Percentiles rank a stretch among this genome's conserved stretches.
These are phyloP conservation scores for Acleris emargana DNA, from an alignment of 2,888 invertebrate species.

Conservation along the genomic window DNA sequence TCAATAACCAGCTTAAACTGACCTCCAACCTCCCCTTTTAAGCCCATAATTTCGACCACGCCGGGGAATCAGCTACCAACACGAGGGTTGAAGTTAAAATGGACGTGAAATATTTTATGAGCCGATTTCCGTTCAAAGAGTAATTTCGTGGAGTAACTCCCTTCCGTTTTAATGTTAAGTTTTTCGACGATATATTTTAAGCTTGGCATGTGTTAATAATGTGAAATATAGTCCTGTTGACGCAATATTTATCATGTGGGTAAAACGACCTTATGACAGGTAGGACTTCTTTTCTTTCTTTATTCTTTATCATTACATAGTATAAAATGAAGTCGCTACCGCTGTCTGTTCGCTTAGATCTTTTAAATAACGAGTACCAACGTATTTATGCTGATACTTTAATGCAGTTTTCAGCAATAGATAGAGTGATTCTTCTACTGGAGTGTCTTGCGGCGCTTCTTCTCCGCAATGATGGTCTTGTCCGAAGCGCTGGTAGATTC, in stretches of 20 bases:
- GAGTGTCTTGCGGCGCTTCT: too few relatives aligned
- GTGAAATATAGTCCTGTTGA: constrained; percentile 22
- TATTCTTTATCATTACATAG: too few relatives aligned
- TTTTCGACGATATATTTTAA: constrained; percentile 30
- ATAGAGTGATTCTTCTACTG: too few relatives aligned
- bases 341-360: too few relatives aligned
- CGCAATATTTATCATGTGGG: background rate
- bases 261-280: too few relatives aligned
- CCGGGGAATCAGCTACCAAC: background rate
- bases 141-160: constrained; percentile 68
- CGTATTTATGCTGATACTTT: too few relatives aligned
- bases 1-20: constrained; percentile 52
- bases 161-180: constrained; percentile 34
- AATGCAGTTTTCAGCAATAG: too few relatives aligned
- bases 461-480: too few relatives aligned
- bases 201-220: constrained; percentile 25
- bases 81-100: constrained; percentile 49
- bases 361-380: too few relatives aligned
- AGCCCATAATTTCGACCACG: constrained; percentile 1
- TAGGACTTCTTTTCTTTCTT: too few relatives aligned
- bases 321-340: too few relatives aligned
- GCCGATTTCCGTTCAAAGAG: constrained; percentile 66
- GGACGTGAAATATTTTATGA: constrained; percentile 75
- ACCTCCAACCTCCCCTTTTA: constrained; percentile 47
- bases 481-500: too few relatives aligned